Conservation (phyloP, 2,888 invertebrate genomes). For the Megalurothrips usitatus region DNA sequence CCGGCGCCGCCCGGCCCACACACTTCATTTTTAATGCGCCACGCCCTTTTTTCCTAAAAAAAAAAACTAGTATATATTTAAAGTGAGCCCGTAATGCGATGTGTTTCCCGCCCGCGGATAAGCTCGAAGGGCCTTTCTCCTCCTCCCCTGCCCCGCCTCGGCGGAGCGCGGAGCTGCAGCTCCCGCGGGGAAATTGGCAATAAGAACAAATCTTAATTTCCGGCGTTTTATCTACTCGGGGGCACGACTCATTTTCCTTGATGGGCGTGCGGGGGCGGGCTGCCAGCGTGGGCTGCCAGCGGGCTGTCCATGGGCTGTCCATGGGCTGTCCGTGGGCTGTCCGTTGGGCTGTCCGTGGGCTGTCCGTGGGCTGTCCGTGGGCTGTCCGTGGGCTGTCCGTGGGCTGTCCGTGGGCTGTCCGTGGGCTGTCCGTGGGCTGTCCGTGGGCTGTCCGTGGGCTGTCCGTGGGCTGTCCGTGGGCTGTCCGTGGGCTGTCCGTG, state of each 20-base stretch:
- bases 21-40: background rate
- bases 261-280: background rate
- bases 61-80: too few species aligned
- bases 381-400: background rate
- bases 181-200: background rate
- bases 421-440: background rate
- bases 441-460: background rate
- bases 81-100: background rate
- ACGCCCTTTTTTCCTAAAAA: too few species aligned
- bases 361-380: background rate
- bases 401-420: background rate
- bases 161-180: background rate
- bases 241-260: background rate
- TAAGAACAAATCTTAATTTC: constrained; percentile 15
- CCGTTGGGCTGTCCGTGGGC: background rate
- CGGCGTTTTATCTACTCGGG: background rate
- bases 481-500: background rate
- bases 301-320: background rate
- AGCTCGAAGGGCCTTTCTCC: background rate
- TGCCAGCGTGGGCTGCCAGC: background rate
- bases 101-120: background rate
- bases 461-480: background rate
- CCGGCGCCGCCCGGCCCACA: background rate
- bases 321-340: background rate
- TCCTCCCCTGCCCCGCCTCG: background rate